Evolutionary conservation across 2,113 vertebrate genomes (phyloP), one percentile per base, ranked within the genome.

Genomic region (Aptenodytes forsteri): DNA sequence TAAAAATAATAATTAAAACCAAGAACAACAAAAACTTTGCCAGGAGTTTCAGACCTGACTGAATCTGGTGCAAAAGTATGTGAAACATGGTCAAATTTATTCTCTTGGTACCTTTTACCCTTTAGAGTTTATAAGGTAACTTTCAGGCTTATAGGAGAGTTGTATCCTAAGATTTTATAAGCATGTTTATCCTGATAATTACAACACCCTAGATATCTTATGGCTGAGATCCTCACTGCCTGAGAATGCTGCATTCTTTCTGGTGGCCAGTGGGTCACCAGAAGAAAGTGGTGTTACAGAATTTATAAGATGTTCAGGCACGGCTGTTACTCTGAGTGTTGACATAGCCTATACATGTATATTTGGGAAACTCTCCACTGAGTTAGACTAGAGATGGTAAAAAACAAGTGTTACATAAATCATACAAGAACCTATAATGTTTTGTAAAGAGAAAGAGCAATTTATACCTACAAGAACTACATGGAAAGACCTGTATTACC

Each of bases 401-500:
- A 66, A 71, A 67, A 61, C 3, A 65, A 69, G 11, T 3, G 4
- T 42, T 83, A n/a, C 11, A 62, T 58, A 73, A 73, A 88, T 79
- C 5, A 3, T 20, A 71, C 11, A 84, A 78, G 29, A 84, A 75
- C 49, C 40, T 77, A 13, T 44, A 61, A 61, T 8, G 3, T 46
- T 79, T 54, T 69, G 8, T 29, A 71, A 91, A 83, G 29, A 78
- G 55, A 83, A 92, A 89, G 44, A 78, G 10, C 34, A 59, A n/a
- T 79, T 90, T 82, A 65, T 77, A 80, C 40, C 32, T 34, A 75
- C 4, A 47, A 70, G 25, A 89, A 52, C 61, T 83, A 90, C 11
- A 29, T 8, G 14, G n/a, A 86, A 93, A 75, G 18, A 34, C 19
- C 32, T 62, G 29, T 42, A 65, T 85, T 95, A 98, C 98, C 98